A percentile compares a stretch with the other conserved stretches of the same genome.
These are phyloP conservation scores for Caenorhabditis brenneri DNA, from an alignment of 1,140 invertebrate species.

Conservation along the genomic window DNA sequence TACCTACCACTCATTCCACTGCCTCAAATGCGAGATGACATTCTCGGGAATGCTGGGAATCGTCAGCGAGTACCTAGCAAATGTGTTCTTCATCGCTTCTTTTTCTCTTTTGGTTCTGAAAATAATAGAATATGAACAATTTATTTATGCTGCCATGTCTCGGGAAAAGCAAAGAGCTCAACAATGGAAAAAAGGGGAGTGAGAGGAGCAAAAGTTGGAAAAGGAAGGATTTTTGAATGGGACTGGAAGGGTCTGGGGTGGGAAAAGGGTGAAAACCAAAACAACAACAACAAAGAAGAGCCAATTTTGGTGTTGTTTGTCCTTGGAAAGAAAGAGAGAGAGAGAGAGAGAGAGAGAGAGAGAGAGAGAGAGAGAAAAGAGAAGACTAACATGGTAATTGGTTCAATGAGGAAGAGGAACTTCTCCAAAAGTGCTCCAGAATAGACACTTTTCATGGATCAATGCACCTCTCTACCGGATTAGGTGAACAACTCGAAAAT, in stretches of 20 bases:
- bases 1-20: conserved; percentile 49
- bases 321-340: background rate
- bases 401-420: background rate
- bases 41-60: conserved; percentile 46
- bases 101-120: background rate
- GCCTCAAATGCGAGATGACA: conserved; percentile 28
- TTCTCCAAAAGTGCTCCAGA: background rate
- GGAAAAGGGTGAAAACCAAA: background rate
- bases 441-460: background rate
- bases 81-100: conserved; percentile 35
- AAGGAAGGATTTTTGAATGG: conserved; percentile 2
- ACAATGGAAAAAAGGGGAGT: background rate
- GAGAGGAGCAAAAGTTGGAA: background rate
- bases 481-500: background rate
- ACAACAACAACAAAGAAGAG: conserved; percentile 39
- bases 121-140: background rate
- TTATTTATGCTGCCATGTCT: background rate
- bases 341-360: background rate
- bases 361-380: background rate
- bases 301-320: background rate
- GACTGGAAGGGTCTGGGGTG: too few relatives aligned
- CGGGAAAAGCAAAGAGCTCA: background rate
- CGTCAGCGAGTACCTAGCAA: conserved; percentile 41
- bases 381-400: conserved; percentile 33
- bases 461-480: background rate